phyloP scores from a whole-genome alignment of 2,888 invertebrate genomes.

The Phymatocera aterrima region DNA sequence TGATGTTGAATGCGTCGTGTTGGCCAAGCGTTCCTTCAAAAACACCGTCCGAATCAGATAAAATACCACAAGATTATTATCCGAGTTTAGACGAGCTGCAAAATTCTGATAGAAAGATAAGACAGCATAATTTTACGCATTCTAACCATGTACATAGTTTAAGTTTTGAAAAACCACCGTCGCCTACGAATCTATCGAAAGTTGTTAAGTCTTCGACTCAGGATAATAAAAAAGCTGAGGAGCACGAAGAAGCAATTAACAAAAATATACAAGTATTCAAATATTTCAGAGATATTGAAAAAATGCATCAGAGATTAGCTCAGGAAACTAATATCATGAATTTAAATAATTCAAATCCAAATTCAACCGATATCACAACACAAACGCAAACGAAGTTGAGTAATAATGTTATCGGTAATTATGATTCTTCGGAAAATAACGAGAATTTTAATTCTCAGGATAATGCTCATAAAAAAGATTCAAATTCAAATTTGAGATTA shows the following conservation, averaged over 20 bases:
- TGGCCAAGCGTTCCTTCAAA: slow-evolving; percentile 68
- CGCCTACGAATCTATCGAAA: slow-evolving; percentile 64
- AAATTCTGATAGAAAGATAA: slow-evolving; percentile 62
- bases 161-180: slow-evolving; percentile 68
- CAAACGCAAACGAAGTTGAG: no score
- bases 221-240: slow-evolving; percentile 63
- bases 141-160: slow-evolving; percentile 63
- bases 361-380: slow-evolving; percentile 57
- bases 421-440: slow-evolving; percentile 50
- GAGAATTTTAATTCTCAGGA: slow-evolving; percentile 57
- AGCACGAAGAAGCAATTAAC: slow-evolving; percentile 68
- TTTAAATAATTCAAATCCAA: slow-evolving; percentile 58
- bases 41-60: slow-evolving; percentile 66
- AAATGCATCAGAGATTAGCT: slow-evolving; percentile 74
- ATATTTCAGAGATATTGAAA: slow-evolving; percentile 76
- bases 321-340: slow-evolving; percentile 63
- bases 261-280: slow-evolving; percentile 70
- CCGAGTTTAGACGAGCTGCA: slow-evolving; percentile 72
- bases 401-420: slow-evolving; percentile 55
- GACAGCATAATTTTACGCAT: slow-evolving; percentile 67
- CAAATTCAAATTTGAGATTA: slow-evolving; percentile 55
- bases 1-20: slow-evolving; percentile 62
- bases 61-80: slow-evolving; percentile 70
- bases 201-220: slow-evolving; percentile 61
- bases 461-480: slow-evolving; percentile 58